Base-by-base conservation (phyloP, 2,888 invertebrate genomes). In the Pammene aurita region DNA sequence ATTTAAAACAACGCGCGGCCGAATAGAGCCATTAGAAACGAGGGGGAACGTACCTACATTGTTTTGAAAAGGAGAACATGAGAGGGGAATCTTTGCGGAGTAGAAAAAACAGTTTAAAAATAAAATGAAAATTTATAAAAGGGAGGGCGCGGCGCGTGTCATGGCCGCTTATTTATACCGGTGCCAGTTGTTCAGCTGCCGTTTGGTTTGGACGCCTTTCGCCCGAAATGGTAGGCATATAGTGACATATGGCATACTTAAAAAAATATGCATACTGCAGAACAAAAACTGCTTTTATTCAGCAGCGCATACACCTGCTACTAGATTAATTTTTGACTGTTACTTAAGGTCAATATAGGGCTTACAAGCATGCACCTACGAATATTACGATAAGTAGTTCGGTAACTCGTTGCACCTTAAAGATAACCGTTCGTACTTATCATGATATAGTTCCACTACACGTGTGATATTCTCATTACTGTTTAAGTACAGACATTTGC, bases 61-160 rank as follows among this genome's bases (percentile, higher is more conserved):
- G 89, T 90, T 90, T 90, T 88, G 83, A 81, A 83, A 86, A 80
- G 79, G 78, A 81, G 81, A 85, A 85, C 82, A 86, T 82, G 77
- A 84, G 84, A 87, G 90, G 90, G 90, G 90, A 89, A 89, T 88
- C 86, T 83, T 86, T 85, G 86, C 84, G 88, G 85, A 87, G 81
- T 74, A 88, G 90, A 92, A 92, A 92, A 92, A 92, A 92, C 90
- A 90, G 90, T 92, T 92, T 91, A 92, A 92, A 92, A 92, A 92
- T 92, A 92, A 92, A 92, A 92, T 90, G 90, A 84, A 92, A 88
- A 90, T 90, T 92, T 91, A 89, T 88, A 87, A 89, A 89, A 88
- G 86, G 86, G 89, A 89, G 89, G 90, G 86, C 71, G 76, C 83
- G 86, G 85, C 90, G 89, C 92, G 92, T 91, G 92, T 87, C 90